Evolutionary conservation across 2,797 vertebrate genomes (phyloP).

Genomic region (Rhinoraja longicauda): DNA sequence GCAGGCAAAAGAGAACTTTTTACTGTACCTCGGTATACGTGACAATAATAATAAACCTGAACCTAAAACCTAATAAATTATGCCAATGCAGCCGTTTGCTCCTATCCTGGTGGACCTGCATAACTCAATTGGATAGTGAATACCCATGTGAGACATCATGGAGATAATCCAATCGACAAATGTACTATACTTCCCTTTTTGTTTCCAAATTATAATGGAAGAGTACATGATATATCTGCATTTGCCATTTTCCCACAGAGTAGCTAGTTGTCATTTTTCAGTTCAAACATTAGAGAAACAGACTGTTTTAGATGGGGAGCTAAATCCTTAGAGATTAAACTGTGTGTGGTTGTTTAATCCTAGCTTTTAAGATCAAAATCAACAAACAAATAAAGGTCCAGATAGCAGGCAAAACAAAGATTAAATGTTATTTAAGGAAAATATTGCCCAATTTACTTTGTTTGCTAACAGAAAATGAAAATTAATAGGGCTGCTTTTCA

Average conservation of each 20-base stretch:
- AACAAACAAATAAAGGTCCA: conserved; percentile 41
- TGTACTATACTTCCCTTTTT: neutral
- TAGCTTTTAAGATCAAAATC: conserved; percentile 38
- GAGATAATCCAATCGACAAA: neutral
- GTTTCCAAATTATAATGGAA: neutral
- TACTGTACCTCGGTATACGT: too few species aligned
- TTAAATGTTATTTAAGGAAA: conserved; percentile 38
- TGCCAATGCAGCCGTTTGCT: neutral
- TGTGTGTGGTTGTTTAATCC: conserved; percentile 40
- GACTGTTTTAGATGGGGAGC: neutral
- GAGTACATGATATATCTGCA: neutral
- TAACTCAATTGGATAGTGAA: neutral
- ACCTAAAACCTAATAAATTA: neutral
- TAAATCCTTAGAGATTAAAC: conserved; percentile 23
- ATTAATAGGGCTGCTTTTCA: neutral
- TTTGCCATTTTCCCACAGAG: neutral
- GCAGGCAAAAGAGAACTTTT: too few species aligned
- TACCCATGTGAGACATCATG: neutral
- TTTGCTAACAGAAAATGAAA: conserved; percentile 25
- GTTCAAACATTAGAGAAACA: neutral
- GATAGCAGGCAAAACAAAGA: conserved; percentile 24
- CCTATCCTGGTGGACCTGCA: neutral
- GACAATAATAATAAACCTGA: too few species aligned
- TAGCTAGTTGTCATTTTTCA: conserved; percentile 8
- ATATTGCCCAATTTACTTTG: conserved; percentile 34